Conservation (phyloP, 2,113 vertebrate species). For the Brachionichthys hirsutus region DNA sequence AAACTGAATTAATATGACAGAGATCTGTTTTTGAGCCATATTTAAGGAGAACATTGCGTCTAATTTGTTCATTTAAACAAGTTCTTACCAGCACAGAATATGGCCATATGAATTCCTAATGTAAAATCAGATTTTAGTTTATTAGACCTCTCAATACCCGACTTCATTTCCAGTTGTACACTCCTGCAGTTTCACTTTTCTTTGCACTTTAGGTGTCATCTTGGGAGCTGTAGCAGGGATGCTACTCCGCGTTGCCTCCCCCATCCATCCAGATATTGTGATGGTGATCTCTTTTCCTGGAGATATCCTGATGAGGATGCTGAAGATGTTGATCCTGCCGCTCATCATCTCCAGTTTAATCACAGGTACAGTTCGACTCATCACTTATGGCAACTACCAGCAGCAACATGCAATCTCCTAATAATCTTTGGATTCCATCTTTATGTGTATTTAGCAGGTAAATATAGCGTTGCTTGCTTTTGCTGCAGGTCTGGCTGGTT, state of each 20-base stretch:
- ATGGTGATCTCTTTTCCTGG: constrained; percentile 98
- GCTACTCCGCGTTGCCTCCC: constrained; percentile 88
- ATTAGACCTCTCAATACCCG: too few relatives aligned
- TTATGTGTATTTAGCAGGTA: constrained; percentile 17
- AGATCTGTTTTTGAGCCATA: too few relatives aligned
- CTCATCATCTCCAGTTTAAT: constrained; percentile 99
- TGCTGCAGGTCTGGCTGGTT: constrained; percentile 86
- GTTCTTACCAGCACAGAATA: too few relatives aligned
- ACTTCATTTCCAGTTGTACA: neutral
- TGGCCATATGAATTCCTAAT: too few relatives aligned
- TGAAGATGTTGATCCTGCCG: constrained; percentile 98
- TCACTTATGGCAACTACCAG: too few relatives aligned
- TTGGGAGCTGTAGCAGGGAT: constrained; percentile 88
- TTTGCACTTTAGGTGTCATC: constrained; percentile 85
- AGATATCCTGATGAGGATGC: constrained; percentile 98
- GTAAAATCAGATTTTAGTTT: too few relatives aligned
- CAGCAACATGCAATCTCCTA: neutral
- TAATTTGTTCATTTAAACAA: too few relatives aligned
- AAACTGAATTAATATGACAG: too few relatives aligned
- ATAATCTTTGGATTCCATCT: constrained; percentile 10
- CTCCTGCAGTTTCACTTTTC: neutral
- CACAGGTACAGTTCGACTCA: constrained; percentile 82
- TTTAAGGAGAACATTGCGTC: too few relatives aligned
- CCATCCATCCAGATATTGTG: constrained; percentile 91
- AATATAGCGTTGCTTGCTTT: constrained; percentile 45